Evolutionary conservation across 2,113 vertebrate genomes (phyloP).

Genomic region (Stegostoma tigrinum): DNA sequence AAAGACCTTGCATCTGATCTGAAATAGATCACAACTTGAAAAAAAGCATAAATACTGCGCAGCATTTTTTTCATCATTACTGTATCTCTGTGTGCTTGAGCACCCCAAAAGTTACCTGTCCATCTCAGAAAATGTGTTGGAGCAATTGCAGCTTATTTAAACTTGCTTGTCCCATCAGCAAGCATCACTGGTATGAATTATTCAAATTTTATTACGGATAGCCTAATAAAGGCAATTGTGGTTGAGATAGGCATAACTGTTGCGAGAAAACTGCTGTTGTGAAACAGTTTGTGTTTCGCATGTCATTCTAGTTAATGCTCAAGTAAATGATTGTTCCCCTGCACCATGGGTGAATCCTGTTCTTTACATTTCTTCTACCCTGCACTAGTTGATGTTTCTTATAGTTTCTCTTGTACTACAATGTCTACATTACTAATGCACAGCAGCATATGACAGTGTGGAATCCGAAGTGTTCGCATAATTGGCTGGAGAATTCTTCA

Average conservation of each 20-base stretch:
- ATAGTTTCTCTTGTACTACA: background rate
- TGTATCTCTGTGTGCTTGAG: background rate
- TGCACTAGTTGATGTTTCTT: background rate
- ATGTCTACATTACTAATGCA: background rate
- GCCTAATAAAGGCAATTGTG: constrained; percentile 24
- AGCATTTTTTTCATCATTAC: background rate
- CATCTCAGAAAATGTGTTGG: background rate
- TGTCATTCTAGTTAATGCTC: background rate
- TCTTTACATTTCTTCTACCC: background rate
- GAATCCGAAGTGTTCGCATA: background rate
- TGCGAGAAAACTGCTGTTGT: background rate
- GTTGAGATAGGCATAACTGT: background rate
- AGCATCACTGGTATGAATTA: background rate
- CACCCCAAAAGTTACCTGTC: background rate
- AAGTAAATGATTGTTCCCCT: background rate
- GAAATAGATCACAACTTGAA: background rate
- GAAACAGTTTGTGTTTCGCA: background rate
- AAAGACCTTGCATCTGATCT: background rate
- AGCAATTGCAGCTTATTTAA: background rate
- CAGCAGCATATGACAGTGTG: too few relatives aligned
- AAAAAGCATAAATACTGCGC: background rate
- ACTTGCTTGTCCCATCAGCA: background rate
- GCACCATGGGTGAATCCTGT: background rate
- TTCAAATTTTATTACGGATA: constrained; percentile 9
- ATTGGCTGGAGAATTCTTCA: background rate